Evolutionary conservation across 2,113 vertebrate genomes (phyloP), one percentile per base, ranked within the genome.

Genomic region (Syrmaticus mikado): DNA sequence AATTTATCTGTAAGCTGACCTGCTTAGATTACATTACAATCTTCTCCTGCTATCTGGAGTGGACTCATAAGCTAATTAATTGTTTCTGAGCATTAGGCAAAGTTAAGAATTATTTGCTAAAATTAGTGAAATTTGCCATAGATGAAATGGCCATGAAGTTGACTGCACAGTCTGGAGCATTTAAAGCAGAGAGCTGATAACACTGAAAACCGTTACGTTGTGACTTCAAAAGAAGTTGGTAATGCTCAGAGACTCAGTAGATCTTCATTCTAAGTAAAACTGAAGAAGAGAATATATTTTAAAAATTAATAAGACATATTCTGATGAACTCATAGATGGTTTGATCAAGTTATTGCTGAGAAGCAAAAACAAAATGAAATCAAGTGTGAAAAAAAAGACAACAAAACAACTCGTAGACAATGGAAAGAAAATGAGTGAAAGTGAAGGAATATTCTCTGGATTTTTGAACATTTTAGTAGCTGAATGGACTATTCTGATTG

Each of bases 341-440:
- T 82, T 92, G 27, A 24, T 82, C 53, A 87, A 13, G 2, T 5
- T 10, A 40, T 27, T 46, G 22, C 6, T 94, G 48, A 57, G 57
- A 83, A 87, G 13, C 6, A 80, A 89, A 77, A 81, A 13, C 2
- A 73, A 70, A 83, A 11, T 66, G 5, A 75, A 61, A 88, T 8
- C 12, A 73, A 57, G 3, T 15, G 4, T 81, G 24, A 81, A 92
- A 85, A 40, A 43, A 43, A 43, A 43, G 41, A 43, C 15, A 43
- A 43, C 41, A 16, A 43, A 53, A 27, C 0, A 15, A 19, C 8
- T 90, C 22, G 72, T 1, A 74, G 57, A 82, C 36, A 61, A n/a
- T 40, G 34, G 25, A 64, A 94, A 78, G 34, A 65, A 86, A 85
- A 32, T 28, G 20, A 32, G 12, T 65, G 43, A 87, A 93, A 84